phyloP scores from a whole-genome alignment of 2,888 invertebrate genomes.

The Hyposoter dolosus region DNA sequence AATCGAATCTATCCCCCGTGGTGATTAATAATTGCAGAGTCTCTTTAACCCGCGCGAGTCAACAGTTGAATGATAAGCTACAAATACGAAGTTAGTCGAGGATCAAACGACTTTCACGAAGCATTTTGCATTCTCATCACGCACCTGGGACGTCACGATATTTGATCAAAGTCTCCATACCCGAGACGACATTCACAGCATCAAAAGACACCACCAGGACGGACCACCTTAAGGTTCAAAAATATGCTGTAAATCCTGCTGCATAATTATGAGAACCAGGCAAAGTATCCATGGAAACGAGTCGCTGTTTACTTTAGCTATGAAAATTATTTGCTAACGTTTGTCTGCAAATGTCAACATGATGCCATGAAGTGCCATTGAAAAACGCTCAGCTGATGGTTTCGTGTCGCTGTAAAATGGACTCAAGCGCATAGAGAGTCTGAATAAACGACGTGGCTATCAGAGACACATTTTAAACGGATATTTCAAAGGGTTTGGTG shows the following conservation, averaged over 20 bases:
- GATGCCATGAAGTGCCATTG: background rate
- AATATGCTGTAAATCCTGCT: background rate
- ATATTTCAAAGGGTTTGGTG: conserved; percentile 65
- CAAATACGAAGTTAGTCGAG: background rate
- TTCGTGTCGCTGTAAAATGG: background rate
- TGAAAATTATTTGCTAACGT: background rate
- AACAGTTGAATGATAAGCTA: background rate
- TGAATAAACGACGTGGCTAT: conserved; percentile 40
- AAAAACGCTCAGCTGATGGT: conserved; percentile 5
- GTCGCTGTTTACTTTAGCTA: background rate
- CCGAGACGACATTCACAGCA: background rate
- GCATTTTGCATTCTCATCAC: background rate
- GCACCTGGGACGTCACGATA: background rate
- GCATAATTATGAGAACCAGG: conserved; percentile 4
- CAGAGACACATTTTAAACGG: conserved; percentile 46
- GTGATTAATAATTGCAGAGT: conserved; percentile 7
- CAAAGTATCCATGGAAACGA: background rate
- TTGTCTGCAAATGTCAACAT: background rate
- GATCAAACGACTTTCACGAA: conserved; percentile 29
- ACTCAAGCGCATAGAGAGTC: conserved; percentile 4
- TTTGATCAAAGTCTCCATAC: background rate
- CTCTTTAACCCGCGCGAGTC: background rate
- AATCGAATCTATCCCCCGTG: background rate
- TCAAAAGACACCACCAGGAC: background rate
- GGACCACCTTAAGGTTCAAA: background rate